A percentile compares a stretch with the other conserved stretches of the same genome.
Conservation (phyloP, 2,888 invertebrate genomes). For the Kryphioiulus occultus region DNA sequence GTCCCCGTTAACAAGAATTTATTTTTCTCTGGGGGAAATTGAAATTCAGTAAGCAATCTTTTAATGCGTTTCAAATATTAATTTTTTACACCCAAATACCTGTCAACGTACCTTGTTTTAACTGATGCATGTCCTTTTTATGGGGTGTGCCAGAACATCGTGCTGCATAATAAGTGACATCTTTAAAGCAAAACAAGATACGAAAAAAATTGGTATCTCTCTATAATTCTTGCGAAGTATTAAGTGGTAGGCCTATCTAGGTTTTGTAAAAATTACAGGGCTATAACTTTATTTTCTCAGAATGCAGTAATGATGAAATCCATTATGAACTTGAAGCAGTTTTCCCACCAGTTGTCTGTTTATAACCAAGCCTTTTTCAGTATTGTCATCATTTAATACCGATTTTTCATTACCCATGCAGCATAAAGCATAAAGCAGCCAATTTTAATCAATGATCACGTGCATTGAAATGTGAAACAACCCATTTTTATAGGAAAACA, state of each 20-base stretch:
- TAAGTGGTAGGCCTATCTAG: background rate
- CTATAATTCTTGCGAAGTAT: background rate
- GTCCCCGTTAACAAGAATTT: background rate
- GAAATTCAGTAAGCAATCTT: background rate
- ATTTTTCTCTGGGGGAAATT: background rate
- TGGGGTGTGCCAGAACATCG: background rate
- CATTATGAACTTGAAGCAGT: background rate
- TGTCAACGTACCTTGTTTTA: background rate
- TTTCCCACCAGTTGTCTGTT: too few relatives aligned
- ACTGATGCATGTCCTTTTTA: background rate
- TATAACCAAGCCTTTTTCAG: too few relatives aligned
- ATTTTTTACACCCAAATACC: background rate
- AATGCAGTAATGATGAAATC: background rate
- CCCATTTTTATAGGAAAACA: too few relatives aligned
- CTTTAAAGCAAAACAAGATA: background rate
- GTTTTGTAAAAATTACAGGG: too few relatives aligned
- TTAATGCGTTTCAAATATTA: slow-evolving; percentile 10
- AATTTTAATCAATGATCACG: too few relatives aligned
- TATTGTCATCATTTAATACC: too few relatives aligned
- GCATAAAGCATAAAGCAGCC: too few relatives aligned
- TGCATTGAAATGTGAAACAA: too few relatives aligned
- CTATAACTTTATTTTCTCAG: background rate
- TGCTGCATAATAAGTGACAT: background rate
- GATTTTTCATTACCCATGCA: too few relatives aligned
- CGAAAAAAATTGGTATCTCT: background rate